phyloP scores from a whole-genome alignment of 2,888 invertebrate genomes.

The Agrochola circellaris region DNA sequence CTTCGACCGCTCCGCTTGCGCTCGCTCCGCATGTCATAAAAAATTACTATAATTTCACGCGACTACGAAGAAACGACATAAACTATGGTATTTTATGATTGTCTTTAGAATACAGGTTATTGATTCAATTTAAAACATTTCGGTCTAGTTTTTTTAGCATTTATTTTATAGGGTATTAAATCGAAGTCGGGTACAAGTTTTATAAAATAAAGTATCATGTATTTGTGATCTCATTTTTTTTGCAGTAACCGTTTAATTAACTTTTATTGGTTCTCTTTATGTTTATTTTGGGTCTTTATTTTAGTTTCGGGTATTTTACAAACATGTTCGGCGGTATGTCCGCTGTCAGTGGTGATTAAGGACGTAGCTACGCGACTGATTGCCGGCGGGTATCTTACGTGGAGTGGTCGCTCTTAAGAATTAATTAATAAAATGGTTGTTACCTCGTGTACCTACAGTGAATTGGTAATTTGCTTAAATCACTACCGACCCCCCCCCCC shows the following conservation, averaged over 20 bases:
- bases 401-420: conserved; percentile 20
- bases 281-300: conserved; percentile 24
- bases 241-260: conserved; percentile 44
- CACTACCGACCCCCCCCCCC: too few species aligned
- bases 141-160: conserved; percentile 40
- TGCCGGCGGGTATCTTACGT: conserved; percentile 4
- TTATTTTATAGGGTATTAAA: conserved; percentile 38
- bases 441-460: neutral
- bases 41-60: conserved; percentile 57
- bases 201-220: conserved; percentile 31
- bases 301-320: conserved; percentile 12
- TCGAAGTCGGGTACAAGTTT: conserved; percentile 6
- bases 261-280: conserved; percentile 29
- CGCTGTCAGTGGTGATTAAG: conserved; percentile 22
- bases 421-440: conserved; percentile 29
- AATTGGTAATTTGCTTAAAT: conserved; percentile 20
- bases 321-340: conserved; percentile 11
- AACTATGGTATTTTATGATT: conserved; percentile 49
- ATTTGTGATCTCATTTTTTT: conserved; percentile 19
- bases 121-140: conserved; percentile 52
- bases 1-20: conserved; percentile 25
- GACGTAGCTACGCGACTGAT: conserved; percentile 8
- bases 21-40: conserved; percentile 52
- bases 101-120: conserved; percentile 42
- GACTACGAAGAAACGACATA: conserved; percentile 46